These are phyloP conservation scores for Columba guinea DNA, from an alignment of 2,797 vertebrate species.

Conservation along the genomic window DNA sequence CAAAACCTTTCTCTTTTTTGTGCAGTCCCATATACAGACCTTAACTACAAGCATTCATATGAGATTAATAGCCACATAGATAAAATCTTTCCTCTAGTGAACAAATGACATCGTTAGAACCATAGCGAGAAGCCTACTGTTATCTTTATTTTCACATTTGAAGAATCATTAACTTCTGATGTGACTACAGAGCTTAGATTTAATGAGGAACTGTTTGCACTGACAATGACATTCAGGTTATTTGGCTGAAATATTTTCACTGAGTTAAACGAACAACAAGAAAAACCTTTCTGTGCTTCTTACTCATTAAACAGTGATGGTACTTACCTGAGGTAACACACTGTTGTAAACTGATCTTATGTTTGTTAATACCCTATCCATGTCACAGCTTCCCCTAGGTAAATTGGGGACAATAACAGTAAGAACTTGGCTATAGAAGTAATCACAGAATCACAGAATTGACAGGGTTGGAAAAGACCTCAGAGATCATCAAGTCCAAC, in stretches of 20 bases:
- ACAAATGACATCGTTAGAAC: background rate
- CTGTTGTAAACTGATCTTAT: background rate
- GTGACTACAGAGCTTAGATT: background rate
- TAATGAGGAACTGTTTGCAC: slow-evolving; percentile 22
- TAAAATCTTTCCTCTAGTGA: background rate
- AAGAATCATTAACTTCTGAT: slow-evolving; percentile 43
- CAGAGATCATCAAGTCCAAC: too few relatives aligned
- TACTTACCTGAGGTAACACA: background rate
- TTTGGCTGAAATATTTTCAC: slow-evolving; percentile 9
- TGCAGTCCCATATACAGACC: background rate
- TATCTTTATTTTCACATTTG: slow-evolving; percentile 20
- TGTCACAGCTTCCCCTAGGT: background rate
- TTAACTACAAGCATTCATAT: background rate
- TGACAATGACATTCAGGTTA: background rate
- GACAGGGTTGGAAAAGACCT: too few relatives aligned
- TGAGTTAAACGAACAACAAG: background rate
- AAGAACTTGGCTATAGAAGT: background rate
- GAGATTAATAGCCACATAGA: background rate
- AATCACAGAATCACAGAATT: background rate
- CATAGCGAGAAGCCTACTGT: background rate
- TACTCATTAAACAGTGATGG: background rate
- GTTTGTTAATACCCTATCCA: background rate
- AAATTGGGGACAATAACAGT: background rate
- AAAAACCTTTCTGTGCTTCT: background rate
- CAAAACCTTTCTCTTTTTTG: background rate